Conservation (phyloP, 2,797 vertebrate genomes). For the Sebastes nivosus region DNA sequence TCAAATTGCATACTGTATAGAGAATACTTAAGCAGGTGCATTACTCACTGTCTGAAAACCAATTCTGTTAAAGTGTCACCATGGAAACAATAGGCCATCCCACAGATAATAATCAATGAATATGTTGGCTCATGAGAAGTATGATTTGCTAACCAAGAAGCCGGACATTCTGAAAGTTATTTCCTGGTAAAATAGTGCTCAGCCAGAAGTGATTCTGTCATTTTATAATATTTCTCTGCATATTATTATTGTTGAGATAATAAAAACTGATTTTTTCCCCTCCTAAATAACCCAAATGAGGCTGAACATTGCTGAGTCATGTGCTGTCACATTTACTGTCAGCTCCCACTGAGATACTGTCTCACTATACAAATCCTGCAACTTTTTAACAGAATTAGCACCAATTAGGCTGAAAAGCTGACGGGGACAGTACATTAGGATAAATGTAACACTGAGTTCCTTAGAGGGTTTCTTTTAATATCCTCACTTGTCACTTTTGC, state of each 20-base stretch:
- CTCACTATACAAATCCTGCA: not conserved
- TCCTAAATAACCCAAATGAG: not conserved
- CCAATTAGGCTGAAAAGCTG: slow-evolving; percentile 1
- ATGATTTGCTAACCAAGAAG: not conserved
- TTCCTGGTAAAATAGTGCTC: not conserved
- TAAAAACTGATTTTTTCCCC: not conserved
- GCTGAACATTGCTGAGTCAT: not conserved
- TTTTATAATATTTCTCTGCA: not conserved
- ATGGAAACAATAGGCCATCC: slow-evolving; percentile 46
- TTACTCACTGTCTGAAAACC: slow-evolving; percentile 45
- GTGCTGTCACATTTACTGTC: not conserved
- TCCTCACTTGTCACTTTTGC: not conserved
- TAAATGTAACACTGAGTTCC: not conserved
- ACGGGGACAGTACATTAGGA: not conserved
- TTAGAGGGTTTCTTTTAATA: not conserved
- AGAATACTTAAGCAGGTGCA: slow-evolving; percentile 31
- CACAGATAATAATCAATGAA: slow-evolving; percentile 27
- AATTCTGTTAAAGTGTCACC: slow-evolving; percentile 31
- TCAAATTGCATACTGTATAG: slow-evolving; percentile 10
- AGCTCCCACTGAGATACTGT: not conserved
- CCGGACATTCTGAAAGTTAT: not conserved
- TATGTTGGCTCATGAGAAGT: not conserved
- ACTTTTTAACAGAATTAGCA: not conserved
- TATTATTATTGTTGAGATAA: not conserved
- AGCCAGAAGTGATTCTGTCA: not conserved